These are phyloP conservation scores for Dipus sagitta DNA, from an alignment of 2,797 vertebrate species.

Conservation along the genomic window DNA sequence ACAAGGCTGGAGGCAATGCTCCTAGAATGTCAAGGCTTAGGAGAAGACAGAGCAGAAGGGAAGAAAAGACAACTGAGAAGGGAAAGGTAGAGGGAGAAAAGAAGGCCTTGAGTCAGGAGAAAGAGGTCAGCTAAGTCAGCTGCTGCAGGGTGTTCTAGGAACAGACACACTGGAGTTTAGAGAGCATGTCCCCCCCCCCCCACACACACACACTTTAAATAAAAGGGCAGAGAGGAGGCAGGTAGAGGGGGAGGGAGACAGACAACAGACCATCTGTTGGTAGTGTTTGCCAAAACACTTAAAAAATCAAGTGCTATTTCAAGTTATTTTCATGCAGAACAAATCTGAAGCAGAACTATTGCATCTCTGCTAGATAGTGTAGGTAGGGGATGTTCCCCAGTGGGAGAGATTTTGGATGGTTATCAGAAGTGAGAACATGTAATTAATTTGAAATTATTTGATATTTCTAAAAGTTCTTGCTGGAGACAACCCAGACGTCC, in stretches of 20 bases:
- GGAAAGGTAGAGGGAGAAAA: background rate
- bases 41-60: background rate
- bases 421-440: background rate
- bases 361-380: background rate
- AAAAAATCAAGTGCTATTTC: background rate
- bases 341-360: background rate
- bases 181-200: too few species aligned
- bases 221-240: background rate
- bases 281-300: background rate
- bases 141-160: too few species aligned
- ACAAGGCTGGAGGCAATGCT: background rate
- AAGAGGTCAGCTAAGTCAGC: background rate
- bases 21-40: background rate
- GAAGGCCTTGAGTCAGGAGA: background rate
- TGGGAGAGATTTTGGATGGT: background rate
- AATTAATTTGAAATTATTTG: constrained; percentile 12
- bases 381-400: background rate
- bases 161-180: background rate
- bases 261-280: background rate
- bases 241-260: too few species aligned
- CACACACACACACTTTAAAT: background rate
- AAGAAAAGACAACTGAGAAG: background rate
- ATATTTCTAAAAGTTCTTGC: background rate
- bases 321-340: background rate
- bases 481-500: background rate